Evolutionary conservation across 2,797 vertebrate genomes (phyloP).

Genomic region (Epinephelus coioides): DNA sequence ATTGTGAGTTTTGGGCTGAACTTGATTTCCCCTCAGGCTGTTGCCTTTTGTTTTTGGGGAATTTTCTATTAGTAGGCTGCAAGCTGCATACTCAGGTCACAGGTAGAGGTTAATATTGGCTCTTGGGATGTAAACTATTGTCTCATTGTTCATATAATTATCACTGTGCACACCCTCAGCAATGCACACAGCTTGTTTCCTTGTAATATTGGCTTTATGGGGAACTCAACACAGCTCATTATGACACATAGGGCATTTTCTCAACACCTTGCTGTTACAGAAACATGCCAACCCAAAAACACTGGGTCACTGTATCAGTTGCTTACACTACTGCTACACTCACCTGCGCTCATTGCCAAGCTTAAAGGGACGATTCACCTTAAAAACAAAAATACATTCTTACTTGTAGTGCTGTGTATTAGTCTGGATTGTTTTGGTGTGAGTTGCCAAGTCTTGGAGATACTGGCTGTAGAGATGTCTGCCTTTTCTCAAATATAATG

Average conservation of each 20-base stretch:
- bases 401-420: no score
- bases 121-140: slow-evolving; percentile 20
- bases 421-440: no score
- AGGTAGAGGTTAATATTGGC: background rate
- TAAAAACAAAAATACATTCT: no score
- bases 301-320: background rate
- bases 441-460: no score
- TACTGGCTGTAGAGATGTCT: no score
- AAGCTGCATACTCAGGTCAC: slow-evolving; percentile 4
- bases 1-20: slow-evolving; percentile 22
- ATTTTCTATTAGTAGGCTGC: background rate
- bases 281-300: background rate
- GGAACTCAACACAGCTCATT: background rate
- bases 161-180: background rate
- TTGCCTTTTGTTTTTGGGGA: slow-evolving; percentile 31
- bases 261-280: background rate
- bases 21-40: slow-evolving; percentile 28
- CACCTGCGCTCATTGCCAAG: background rate
- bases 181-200: background rate
- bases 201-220: background rate
- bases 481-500: no score
- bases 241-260: background rate
- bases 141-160: slow-evolving; percentile 4
- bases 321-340: background rate
- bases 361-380: background rate